Conservation (phyloP, 64 coral and sea anemone species). For the Pocillopora damicornis region DNA sequence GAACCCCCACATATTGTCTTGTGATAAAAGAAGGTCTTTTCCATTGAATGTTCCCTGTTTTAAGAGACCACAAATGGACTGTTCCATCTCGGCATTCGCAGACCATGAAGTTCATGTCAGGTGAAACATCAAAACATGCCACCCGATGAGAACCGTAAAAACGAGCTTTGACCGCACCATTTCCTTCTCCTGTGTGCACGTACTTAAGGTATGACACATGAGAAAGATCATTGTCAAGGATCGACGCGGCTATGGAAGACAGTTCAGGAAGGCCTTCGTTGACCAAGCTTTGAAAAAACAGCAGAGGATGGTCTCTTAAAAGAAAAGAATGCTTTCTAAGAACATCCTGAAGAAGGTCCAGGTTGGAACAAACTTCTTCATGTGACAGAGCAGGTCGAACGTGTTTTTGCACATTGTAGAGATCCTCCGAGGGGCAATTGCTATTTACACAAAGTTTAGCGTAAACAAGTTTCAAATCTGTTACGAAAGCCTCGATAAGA, state of each 20-base stretch:
- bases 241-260: neutral
- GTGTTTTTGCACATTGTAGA: neutral
- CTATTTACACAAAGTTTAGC: constrained; percentile 3
- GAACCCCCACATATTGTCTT: neutral
- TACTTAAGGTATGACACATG: neutral
- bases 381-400: too few species aligned
- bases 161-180: neutral
- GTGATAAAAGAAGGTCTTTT: neutral
- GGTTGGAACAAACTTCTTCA: neutral
- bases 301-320: neutral
- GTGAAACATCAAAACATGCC: constrained; percentile 21
- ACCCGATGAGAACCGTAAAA: constrained; percentile 14
- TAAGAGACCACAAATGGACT: constrained; percentile 16
- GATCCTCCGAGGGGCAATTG: neutral
- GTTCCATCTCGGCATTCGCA: constrained; percentile 20
- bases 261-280: neutral
- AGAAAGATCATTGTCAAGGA: neutral
- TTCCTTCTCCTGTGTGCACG: neutral
- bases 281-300: neutral
- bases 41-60: neutral
- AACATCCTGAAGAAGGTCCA: neutral
- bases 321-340: constrained; percentile 10
- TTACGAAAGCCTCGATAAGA: neutral
- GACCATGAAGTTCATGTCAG: constrained; percentile 15
- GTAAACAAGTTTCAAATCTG: neutral